These are phyloP conservation scores for Drosophila asahinai DNA, from an alignment of 1,140 invertebrate species.

Conservation along the genomic window DNA sequence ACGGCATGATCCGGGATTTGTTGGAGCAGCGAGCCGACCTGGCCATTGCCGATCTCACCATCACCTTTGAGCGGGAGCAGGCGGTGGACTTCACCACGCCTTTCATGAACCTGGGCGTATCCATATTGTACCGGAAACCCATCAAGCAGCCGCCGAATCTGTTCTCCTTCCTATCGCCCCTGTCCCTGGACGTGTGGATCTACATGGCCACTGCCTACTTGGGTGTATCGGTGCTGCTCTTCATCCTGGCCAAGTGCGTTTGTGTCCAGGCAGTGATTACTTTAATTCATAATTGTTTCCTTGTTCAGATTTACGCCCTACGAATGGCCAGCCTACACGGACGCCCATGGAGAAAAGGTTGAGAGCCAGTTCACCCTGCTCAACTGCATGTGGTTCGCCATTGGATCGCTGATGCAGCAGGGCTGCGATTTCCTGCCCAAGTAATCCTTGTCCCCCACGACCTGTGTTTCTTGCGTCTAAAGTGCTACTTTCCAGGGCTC, in stretches of 20 bases:
- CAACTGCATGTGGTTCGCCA: constrained; percentile 98
- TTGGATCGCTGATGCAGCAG: constrained; percentile 97
- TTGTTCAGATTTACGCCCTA: constrained; percentile 94
- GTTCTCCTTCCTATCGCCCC: constrained; percentile 96
- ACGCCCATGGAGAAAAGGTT: constrained; percentile 91
- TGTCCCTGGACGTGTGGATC: constrained; percentile 97
- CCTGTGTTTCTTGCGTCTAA: neutral
- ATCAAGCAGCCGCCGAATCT: constrained; percentile 96
- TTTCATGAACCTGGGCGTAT: constrained; percentile 97
- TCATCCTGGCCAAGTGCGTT: constrained; percentile 94
- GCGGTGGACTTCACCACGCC: constrained; percentile 98
- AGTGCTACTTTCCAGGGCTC: constrained; percentile 87
- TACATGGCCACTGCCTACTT: constrained; percentile 98
- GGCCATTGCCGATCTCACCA: constrained; percentile 96
- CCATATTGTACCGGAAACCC: constrained; percentile 96
- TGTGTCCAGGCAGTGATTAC: neutral
- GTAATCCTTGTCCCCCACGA: constrained; percentile 86
- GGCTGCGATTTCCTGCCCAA: constrained; percentile 96
- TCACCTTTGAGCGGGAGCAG: constrained; percentile 94
- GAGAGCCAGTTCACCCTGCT: constrained; percentile 96
- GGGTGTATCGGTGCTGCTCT: constrained; percentile 96
- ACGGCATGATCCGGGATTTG: constrained; percentile 97
- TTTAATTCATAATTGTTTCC: neutral
- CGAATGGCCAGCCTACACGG: constrained; percentile 95
- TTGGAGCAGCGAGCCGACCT: constrained; percentile 96